Percentiles rank a stretch among this genome's conserved stretches.
Conservation (phyloP, 2,113 vertebrate species). For the Cettia cetti region DNA sequence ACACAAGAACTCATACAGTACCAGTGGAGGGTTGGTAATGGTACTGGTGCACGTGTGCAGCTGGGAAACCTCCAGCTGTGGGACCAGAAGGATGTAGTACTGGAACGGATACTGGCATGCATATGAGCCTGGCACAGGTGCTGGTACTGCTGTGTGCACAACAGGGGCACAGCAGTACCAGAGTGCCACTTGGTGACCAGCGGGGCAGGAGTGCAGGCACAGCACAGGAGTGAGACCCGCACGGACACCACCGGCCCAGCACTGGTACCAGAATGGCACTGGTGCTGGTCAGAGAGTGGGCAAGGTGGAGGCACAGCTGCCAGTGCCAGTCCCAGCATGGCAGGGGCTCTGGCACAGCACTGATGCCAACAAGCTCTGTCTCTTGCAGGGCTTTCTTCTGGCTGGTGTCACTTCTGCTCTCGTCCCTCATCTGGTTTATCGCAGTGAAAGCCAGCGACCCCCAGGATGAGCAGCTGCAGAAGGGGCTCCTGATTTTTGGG, state of each 20-base stretch:
- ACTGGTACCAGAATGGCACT: not conserved
- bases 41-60: not conserved
- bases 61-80: not conserved
- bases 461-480: conserved; percentile 54
- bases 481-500: conserved; percentile 74
- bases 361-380: not conserved
- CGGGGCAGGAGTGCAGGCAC: not conserved
- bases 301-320: not conserved
- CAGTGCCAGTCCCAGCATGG: not conserved
- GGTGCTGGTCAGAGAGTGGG: not conserved
- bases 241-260: not conserved
- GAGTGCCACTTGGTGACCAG: not conserved
- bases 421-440: conserved; percentile 79
- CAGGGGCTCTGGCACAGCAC: not conserved
- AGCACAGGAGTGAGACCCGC: not conserved
- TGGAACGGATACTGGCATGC: not conserved
- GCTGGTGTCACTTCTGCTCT: conserved; percentile 76
- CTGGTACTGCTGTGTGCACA: not conserved
- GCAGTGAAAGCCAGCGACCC: conserved; percentile 68
- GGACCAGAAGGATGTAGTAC: not conserved
- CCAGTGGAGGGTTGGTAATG: not conserved
- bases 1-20: not conserved
- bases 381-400: conserved; percentile 77
- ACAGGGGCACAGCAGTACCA: rapidly evolving
- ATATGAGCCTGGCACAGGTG: not conserved